Percentiles rank a stretch among this genome's conserved stretches.
These are phyloP conservation scores for Parazoanthus atlanticus DNA, from an alignment of 92 coral and sea anemone genomes.

Conservation along the genomic window DNA sequence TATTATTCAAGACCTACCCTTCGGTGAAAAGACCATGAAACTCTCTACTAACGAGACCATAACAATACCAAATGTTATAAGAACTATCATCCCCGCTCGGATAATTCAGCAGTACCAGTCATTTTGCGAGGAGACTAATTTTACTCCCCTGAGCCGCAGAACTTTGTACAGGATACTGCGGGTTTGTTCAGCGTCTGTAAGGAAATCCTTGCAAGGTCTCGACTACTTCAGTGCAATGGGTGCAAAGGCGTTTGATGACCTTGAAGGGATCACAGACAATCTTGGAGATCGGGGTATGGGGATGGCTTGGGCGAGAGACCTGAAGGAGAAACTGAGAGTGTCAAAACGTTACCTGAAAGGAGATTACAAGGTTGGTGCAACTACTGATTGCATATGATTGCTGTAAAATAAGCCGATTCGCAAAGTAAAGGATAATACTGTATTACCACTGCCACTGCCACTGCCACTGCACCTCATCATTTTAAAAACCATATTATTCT, in stretches of 20 bases:
- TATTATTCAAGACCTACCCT: slow-evolving; percentile 50
- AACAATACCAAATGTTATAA: slow-evolving; percentile 49
- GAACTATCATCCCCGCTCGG: slow-evolving; percentile 26
- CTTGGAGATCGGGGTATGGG: slow-evolving; percentile 20
- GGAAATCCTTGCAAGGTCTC: slow-evolving; percentile 27
- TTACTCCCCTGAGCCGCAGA: neutral
- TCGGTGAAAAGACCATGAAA: slow-evolving; percentile 46
- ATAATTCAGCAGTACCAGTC: slow-evolving; percentile 1
- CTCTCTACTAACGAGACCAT: slow-evolving; percentile 26
- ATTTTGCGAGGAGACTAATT: slow-evolving; percentile 17
- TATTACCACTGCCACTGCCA: too few relatives aligned
- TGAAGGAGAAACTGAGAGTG: too few relatives aligned
- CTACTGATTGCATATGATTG: too few relatives aligned
- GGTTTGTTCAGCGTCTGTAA: slow-evolving; percentile 30
- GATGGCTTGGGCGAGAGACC: too few relatives aligned
- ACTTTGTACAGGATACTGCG: neutral
- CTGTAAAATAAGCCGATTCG: too few relatives aligned
- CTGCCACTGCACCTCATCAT: too few relatives aligned
- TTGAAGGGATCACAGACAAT: slow-evolving; percentile 3
- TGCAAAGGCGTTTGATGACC: slow-evolving; percentile 32
- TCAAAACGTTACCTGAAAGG: too few relatives aligned
- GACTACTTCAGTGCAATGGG: slow-evolving; percentile 26
- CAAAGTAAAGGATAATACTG: too few relatives aligned
- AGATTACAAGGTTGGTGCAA: too few relatives aligned
- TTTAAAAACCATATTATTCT: too few relatives aligned